Evolutionary conservation across 2,797 vertebrate genomes (phyloP).

Genomic region (Lophotriccus pileatus): DNA sequence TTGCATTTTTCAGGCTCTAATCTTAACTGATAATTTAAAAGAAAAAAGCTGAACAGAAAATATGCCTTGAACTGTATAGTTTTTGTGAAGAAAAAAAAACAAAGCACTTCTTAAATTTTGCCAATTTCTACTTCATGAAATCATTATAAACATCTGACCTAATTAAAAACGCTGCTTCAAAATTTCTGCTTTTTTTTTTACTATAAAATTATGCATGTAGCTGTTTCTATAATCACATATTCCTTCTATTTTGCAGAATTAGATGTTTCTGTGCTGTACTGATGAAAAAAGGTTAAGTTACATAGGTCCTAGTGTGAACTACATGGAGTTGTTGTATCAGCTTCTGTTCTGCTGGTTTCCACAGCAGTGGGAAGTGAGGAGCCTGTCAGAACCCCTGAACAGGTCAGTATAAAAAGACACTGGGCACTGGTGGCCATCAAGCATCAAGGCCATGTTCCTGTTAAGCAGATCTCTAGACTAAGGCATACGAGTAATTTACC

Average conservation of each 20-base stretch:
- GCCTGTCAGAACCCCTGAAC: not conserved
- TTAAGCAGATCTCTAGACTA: slow-evolving; percentile 36
- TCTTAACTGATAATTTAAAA: slow-evolving; percentile 28
- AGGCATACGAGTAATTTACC: slow-evolving; percentile 27
- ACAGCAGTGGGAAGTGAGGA: not conserved
- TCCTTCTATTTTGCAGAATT: slow-evolving; percentile 41
- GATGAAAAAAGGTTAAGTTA: not conserved
- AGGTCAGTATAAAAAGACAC: not conserved
- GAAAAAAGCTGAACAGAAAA: slow-evolving; percentile 17
- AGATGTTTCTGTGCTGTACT: not conserved
- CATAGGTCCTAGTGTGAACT: not conserved
- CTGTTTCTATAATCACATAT: not conserved
- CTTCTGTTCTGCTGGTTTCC: not conserved
- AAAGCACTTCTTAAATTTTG: not conserved
- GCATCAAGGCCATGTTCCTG: not conserved
- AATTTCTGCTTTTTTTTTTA: not conserved
- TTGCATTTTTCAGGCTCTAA: slow-evolving; percentile 20
- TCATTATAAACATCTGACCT: slow-evolving; percentile 36
- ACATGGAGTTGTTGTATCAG: not conserved
- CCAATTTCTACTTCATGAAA: slow-evolving; percentile 45
- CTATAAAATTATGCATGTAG: slow-evolving; percentile 20
- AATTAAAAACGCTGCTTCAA: slow-evolving; percentile 25
- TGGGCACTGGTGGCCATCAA: not conserved
- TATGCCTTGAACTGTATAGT: not conserved
- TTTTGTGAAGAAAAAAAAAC: not conserved